Base-by-base conservation (phyloP, 2,888 invertebrate species). In the Thecocarcelia acutangulata region DNA sequence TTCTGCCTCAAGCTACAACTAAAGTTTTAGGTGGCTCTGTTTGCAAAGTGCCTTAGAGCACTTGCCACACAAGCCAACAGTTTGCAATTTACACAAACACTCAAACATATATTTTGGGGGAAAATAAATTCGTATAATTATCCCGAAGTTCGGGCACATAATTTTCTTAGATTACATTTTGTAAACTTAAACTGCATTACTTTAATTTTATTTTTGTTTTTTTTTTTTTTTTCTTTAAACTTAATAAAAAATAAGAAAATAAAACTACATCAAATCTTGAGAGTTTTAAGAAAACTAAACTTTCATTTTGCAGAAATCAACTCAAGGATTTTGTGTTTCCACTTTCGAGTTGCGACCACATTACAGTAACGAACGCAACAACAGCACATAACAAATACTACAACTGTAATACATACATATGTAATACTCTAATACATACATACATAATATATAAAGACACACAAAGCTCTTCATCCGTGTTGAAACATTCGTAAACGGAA, bases 401-500 rank as follows among this genome's bases (percentile, higher is more conserved):
- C 3, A 48, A 48, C 8, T 17, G 19, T 11, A 17, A 13, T 21
- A 13, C 24, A 40, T 4, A 42, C 13, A 9, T 33, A 33, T 33
- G 8, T 33, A 5, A 33, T 8, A 33, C 33, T n/a, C 46, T 24
- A 24, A 52, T 0, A 33, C 19, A 52, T n/a, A 33, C 17, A n/a
- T 11, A 64, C n/a, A 21, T 11, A 28, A 61, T 4, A 61, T 17
- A 24, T 5, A 33, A 33, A 33, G 9, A 9, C 13, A 46, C 15
- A 28, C 8, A 24, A 15, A 63, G 9, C 11, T 61, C 37, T 73
- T 21, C 73, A 63, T 64, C 28, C 74, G 17, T 66, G 48, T 66
- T 56, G 64, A 48, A 64, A 66, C 12, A 58, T 64, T 66, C 40
- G 64, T 61, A 48, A 52, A 66, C 66, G 68, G 69, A 78, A 75